phyloP scores from a whole-genome alignment of 2,888 invertebrate genomes.

The Myopa testacea region DNA sequence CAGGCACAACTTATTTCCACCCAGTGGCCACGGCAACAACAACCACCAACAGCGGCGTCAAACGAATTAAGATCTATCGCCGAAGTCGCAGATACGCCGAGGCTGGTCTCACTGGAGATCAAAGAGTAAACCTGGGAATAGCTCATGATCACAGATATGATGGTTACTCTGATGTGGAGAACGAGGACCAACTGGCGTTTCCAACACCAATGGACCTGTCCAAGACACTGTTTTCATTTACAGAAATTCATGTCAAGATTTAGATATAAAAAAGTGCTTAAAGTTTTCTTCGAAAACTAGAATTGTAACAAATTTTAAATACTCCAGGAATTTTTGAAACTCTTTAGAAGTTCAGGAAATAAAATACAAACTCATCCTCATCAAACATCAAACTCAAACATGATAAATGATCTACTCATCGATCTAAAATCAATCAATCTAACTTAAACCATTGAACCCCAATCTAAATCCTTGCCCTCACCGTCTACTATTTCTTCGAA shows the following conservation, averaged over 20 bases:
- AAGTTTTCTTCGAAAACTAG: no score
- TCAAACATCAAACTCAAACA: no score
- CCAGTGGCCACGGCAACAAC: constrained; percentile 59
- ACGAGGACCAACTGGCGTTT: background rate
- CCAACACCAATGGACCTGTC: constrained; percentile 64
- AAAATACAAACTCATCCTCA: no score
- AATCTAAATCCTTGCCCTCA: no score
- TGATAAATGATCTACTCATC: no score
- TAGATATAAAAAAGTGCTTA: no score
- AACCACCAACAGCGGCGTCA: constrained; percentile 55
- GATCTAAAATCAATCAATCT: no score
- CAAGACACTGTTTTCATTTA: constrained; percentile 64
- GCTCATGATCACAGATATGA: background rate
- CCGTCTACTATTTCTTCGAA: no score
- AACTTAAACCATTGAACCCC: no score
- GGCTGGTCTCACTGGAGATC: background rate
- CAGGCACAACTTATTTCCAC: constrained; percentile 67
- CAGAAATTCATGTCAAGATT: constrained; percentile 67
- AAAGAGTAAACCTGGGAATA: background rate
- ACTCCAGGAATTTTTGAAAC: no score
- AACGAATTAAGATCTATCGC: constrained; percentile 64
- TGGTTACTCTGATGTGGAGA: background rate
- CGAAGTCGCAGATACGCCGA: constrained; percentile 52
- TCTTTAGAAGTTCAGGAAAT: no score
- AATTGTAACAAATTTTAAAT: no score